phyloP scores from a whole-genome alignment of 2,888 invertebrate species.

The Xestia ashworthii region DNA sequence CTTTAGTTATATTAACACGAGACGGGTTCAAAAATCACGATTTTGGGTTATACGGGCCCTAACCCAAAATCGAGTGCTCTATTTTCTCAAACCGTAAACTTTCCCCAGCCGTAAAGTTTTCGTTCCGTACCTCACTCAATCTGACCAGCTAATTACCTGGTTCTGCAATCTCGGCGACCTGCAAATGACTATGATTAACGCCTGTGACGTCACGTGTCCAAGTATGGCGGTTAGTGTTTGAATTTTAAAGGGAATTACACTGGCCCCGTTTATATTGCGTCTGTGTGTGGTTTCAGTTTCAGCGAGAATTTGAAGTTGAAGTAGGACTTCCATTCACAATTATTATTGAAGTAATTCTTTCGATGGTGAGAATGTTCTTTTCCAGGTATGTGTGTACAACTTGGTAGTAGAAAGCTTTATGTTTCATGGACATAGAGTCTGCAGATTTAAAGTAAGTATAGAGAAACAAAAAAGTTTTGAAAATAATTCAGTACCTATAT shows the following conservation, averaged over 20 bases:
- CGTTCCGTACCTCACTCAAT: not conserved
- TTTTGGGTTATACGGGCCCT: no score
- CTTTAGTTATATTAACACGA: no score
- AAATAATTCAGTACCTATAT: no score
- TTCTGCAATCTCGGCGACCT: not conserved
- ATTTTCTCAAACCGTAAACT: not conserved
- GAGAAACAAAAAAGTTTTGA: no score
- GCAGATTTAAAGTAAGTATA: no score
- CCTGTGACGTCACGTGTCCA: conserved; percentile 28
- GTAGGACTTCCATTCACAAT: not conserved
- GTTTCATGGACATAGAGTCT: not conserved
- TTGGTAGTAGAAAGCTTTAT: no score
- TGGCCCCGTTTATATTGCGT: conserved; percentile 29
- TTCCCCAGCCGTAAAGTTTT: not conserved
- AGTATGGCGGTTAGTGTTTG: conserved; percentile 43
- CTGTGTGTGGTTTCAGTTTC: conserved; percentile 28
- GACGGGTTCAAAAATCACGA: no score
- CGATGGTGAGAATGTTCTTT: no score
- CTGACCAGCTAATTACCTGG: conserved; percentile 19
- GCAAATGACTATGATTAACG: conserved; percentile 31
- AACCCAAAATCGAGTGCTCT: not conserved
- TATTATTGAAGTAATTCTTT: not conserved
- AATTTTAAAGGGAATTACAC: conserved; percentile 60
- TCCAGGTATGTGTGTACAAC: no score
- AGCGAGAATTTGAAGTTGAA: conserved; percentile 31